Base-by-base conservation (phyloP, 2,113 vertebrate species). In the Entelurus aequoreus region DNA sequence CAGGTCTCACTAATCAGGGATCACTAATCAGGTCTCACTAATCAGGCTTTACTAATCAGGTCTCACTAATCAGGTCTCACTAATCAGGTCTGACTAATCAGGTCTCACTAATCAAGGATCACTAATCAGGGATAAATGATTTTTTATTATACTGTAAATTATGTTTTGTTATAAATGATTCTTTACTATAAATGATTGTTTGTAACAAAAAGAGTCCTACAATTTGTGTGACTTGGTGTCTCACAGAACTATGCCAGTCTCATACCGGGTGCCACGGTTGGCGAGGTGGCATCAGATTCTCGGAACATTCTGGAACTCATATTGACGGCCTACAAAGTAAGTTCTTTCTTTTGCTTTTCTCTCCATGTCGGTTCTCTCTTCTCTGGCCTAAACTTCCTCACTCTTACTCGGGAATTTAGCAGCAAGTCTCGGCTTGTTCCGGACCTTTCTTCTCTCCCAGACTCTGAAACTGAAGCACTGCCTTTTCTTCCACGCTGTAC, bases 251-350 rank as follows among this genome's bases (percentile, higher is more conserved):
- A 98, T 75, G 95, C 96, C 60, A 87, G 92, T 62, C 86, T 99
- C 68, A 99, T 99, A 86, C 96, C 97, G 81, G 97, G 97, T 40
- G 96, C 97, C 64, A 98, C 94, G 0, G 96, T 98, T 47, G 96
- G 95, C 53, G 83, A 84, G 19, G 76, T 99, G 68, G 92, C 91
- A 37, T 52, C 75, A 2, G 94, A 99, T 83, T 99, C 97, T 4
- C 84, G 91, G 66, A 99, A 99, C 85, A 89, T 99, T 75, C 90
- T 98, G 60, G 93, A 98, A 66, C 16, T 99, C 75, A 99, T 98
- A 75, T 85, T 98, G 76, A 90, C 91, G 5, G 95, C 97, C 2
- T 99, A 99, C 76, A 94, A 98, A 88, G 97, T 62, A 59, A 65
- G 37, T 63, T 55, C 56, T n/a, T 15, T 8, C 54, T 63, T 48